phyloP scores from a whole-genome alignment of 2,888 invertebrate species.

The Standfussiana lucernea region DNA sequence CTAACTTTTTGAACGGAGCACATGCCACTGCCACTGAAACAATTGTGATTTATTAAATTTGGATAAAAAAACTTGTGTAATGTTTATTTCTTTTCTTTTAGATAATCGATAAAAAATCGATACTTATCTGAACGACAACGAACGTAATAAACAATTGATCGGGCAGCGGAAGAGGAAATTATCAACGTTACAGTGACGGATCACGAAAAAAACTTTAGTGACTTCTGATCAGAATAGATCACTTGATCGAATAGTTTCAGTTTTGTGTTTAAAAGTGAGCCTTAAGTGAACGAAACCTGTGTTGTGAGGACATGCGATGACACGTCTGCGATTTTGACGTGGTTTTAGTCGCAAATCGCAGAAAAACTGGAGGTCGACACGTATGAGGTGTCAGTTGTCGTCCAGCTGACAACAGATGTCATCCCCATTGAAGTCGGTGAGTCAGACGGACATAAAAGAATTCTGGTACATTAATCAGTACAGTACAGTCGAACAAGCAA shows the following conservation, averaged over 20 bases:
- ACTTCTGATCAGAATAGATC: slow-evolving; percentile 52
- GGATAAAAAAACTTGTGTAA: slow-evolving; percentile 2
- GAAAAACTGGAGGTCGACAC: slow-evolving; percentile 90
- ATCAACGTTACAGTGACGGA: slow-evolving; percentile 66
- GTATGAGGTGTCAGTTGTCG: slow-evolving; percentile 90
- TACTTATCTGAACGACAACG: slow-evolving; percentile 64
- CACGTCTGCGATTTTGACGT: slow-evolving; percentile 70
- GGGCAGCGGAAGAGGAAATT: slow-evolving; percentile 69
- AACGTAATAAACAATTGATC: slow-evolving; percentile 62
- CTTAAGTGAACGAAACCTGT: slow-evolving; percentile 49
- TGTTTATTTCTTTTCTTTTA: slow-evolving; percentile 53
- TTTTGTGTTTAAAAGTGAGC: slow-evolving; percentile 63
- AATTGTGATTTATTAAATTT: not conserved
- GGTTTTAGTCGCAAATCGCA: slow-evolving; percentile 67
- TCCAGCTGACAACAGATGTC: slow-evolving; percentile 91
- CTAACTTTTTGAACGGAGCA: slow-evolving; percentile 25
- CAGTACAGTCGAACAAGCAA: not conserved
- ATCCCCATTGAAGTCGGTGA: slow-evolving; percentile 87
- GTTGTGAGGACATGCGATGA: slow-evolving; percentile 71
- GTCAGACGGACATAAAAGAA: slow-evolving; percentile 64
- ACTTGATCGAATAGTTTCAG: slow-evolving; percentile 56
- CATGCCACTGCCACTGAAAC: slow-evolving; percentile 27
- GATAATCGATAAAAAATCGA: slow-evolving; percentile 64
- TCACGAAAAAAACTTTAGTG: slow-evolving; percentile 61
- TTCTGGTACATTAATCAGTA: not conserved